These are phyloP conservation scores for Darevskia mixta DNA, from an alignment of 2,797 vertebrate species.

Conservation along the genomic window DNA sequence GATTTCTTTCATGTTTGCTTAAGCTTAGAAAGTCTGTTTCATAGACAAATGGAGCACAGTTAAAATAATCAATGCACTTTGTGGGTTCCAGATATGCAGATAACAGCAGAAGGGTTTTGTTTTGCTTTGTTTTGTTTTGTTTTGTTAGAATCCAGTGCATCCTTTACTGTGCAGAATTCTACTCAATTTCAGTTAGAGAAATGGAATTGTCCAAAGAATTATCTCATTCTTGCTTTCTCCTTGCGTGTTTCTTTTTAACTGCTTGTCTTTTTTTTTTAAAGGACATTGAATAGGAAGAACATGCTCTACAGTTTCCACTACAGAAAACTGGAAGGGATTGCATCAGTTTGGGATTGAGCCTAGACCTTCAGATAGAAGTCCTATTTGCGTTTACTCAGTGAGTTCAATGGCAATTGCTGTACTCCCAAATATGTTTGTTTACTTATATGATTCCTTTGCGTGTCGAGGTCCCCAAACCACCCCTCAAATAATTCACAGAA, in stretches of 20 bases:
- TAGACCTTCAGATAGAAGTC: neutral
- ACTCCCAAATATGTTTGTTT: too few relatives aligned
- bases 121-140: constrained; percentile 18
- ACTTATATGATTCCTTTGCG: too few relatives aligned
- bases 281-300: neutral
- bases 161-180: constrained; percentile 39
- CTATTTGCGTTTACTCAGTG: neutral
- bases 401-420: neutral
- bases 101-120: constrained; percentile 56
- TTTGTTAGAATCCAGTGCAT: constrained; percentile 29
- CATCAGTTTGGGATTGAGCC: neutral
- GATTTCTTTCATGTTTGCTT: constrained; percentile 92
- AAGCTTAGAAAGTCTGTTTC: constrained; percentile 86
- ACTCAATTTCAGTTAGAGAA: constrained; percentile 32
- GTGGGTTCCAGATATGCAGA: constrained; percentile 75
- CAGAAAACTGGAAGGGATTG: neutral
- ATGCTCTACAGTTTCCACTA: neutral
- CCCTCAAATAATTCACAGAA: too few relatives aligned
- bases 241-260: constrained; percentile 43
- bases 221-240: constrained; percentile 63
- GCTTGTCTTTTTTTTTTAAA: neutral
- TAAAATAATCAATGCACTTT: constrained; percentile 83
- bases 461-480: too few relatives aligned
- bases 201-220: constrained; percentile 63
- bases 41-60: constrained; percentile 88